phyloP scores from a whole-genome alignment of 1,140 invertebrate genomes.

The Ceratina japonica region DNA sequence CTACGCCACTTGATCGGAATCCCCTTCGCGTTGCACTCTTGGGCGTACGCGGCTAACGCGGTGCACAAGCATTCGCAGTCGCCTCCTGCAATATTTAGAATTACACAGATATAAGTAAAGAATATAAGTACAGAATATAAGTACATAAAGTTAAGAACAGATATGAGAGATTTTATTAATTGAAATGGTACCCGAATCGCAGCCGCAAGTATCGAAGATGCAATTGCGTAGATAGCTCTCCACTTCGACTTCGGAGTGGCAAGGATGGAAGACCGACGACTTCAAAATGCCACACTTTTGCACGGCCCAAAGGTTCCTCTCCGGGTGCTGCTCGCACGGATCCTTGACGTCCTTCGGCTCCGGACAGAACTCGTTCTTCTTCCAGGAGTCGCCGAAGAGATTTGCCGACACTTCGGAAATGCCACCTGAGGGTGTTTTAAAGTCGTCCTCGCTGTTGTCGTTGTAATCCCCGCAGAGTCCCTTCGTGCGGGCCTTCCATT shows the following conservation, averaged over 20 bases:
- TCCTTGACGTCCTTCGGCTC: constrained; percentile 79
- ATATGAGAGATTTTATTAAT: not conserved
- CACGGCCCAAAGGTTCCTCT: constrained; percentile 88
- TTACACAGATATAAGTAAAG: no score
- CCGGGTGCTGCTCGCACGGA: constrained; percentile 86
- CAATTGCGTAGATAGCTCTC: constrained; percentile 86
- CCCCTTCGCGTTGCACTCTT: constrained; percentile 87
- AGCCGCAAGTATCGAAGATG: constrained; percentile 91
- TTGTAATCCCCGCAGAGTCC: constrained; percentile 96
- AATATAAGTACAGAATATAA: no score
- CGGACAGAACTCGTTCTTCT: constrained; percentile 88
- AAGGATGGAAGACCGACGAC: constrained; percentile 85
- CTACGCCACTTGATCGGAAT: constrained; percentile 89
- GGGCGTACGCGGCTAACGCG: constrained; percentile 90
- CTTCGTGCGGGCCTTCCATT: constrained; percentile 87
- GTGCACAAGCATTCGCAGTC: constrained; percentile 95
- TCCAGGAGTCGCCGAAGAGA: constrained; percentile 94
- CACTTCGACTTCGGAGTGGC: constrained; percentile 89
- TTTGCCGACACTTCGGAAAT: constrained; percentile 85
- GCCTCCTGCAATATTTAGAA: constrained; percentile 81
- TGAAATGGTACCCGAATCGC: constrained; percentile 80
- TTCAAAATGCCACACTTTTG: constrained; percentile 88
- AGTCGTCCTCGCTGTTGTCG: constrained; percentile 89
- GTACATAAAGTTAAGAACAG: no score
- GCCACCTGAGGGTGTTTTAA: constrained; percentile 89